Percentiles rank a stretch among this genome's conserved stretches.
These are phyloP conservation scores for Champsocephalus esox DNA, from an alignment of 2,797 vertebrate genomes.

Conservation along the genomic window DNA sequence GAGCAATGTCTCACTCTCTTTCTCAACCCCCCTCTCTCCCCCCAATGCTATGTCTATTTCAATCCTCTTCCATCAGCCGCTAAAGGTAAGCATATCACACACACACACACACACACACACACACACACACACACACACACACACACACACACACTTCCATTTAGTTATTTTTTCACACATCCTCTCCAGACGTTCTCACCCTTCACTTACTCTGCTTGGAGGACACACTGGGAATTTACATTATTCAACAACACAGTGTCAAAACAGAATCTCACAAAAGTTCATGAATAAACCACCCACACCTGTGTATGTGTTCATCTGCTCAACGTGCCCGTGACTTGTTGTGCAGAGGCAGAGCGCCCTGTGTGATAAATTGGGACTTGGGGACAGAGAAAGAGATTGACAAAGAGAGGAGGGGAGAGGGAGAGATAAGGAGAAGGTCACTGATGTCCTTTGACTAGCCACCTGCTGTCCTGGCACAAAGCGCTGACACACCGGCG, in stretches of 20 bases:
- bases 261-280: constrained; percentile 58
- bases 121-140: constrained; percentile 28
- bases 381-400: constrained; percentile 47
- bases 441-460: constrained; percentile 79
- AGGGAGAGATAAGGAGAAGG: constrained; percentile 74
- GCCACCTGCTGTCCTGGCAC: constrained; percentile 82
- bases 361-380: constrained; percentile 52
- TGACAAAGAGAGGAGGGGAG: constrained; percentile 57
- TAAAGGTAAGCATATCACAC: constrained; percentile 81
- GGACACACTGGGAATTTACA: constrained; percentile 60
- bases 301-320: constrained; percentile 56
- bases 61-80: constrained; percentile 73
- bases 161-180: constrained; percentile 38
- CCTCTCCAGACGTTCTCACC: constrained; percentile 35
- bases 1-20: constrained; percentile 29
- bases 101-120: constrained; percentile 34
- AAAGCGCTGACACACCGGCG: constrained; percentile 71
- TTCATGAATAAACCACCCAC: constrained; percentile 73
- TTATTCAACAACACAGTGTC: constrained; percentile 71
- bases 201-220: constrained; percentile 42
- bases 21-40: not conserved
- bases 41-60: constrained; percentile 41
- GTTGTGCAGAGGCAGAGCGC: constrained; percentile 36
- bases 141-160: constrained; percentile 44
- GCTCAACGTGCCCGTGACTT: constrained; percentile 42